Evolutionary conservation across 2,113 vertebrate species (phyloP), one percentile per base, ranked within the genome.

Genomic region (Rana temporaria): DNA sequence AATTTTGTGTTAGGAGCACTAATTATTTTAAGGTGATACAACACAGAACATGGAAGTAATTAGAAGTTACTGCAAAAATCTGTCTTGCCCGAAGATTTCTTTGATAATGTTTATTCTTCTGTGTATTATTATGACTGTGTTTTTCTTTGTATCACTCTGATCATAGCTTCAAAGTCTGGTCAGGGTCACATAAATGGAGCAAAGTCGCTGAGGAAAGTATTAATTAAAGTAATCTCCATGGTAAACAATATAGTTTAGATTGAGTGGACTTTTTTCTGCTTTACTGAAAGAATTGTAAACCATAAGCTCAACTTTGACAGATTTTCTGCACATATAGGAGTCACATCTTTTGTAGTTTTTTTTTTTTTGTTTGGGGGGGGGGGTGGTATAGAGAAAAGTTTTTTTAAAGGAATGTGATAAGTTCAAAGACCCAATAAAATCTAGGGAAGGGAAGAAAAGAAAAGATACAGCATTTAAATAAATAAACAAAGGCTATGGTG

Each of bases 31-130:
- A 48, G 57, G 57, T 22, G 57, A 63, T 42, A 60, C 2, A 75
- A 75, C 53, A 60, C n/a, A 55, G 17, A 75, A 75, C 30, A 75
- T 75, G 30, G 19, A 75, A 22, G 56, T 75, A 75, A 75, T 75
- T 60, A 42, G 20, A 76, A 48, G 30, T 76, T 62, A 26, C 74
- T 26, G 34, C 22, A 26, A 30, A 22, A 64, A 77, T 77, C 7
- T 77, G 16, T 75, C 72, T 62, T 75, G 71, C 34, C 57, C 62
- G 72, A 62, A 60, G 57, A 38, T 62, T 24, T 42, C 59, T 42
- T 59, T 22, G 55, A 75, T 75, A 42, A 62, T 52, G 60, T 75
- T 60, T 62, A 59, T 75, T 42, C 56, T 62, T 60, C 72, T 42
- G 56, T 75, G 56, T 75, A 60, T 30, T 75, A 62, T 59, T 59